Evolutionary conservation across 2,888 invertebrate species (phyloP), one percentile per base, ranked within the genome.

Genomic region (Stratiomys singularior): DNA sequence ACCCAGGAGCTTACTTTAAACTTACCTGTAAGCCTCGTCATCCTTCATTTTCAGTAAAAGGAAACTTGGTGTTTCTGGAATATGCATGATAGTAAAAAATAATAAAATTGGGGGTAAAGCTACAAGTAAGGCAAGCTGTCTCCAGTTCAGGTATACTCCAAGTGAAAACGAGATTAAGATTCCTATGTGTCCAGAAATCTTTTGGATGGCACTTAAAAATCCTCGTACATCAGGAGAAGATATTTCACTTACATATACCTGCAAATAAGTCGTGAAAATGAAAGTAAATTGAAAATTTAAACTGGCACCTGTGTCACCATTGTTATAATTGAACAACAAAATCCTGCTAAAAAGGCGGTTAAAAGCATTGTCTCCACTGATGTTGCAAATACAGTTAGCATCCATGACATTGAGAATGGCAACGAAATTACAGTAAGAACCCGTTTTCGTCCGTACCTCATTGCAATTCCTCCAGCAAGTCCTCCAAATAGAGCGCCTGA

Each of bases 181-280:
- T 30, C 97, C 97, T 44, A 94, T 90, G 85, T 96, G 95, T 21
- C 95, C 93, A 80, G 93, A 93, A 81, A 96, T 92, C 87, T 97
- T 97, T 80, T 95, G 90, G 79, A 96, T 91, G 4, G 96, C 94
- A 84, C 96, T 96, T 77, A 97, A 89, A 81, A 94, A 93, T 28
- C 96, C 97, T 30, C 97, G 90, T 81, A 96, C 93, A 80, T 94
- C 93, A 1, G 95, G 94, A 25, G 95, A 93, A 28, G 96, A 93
- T 83, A 96, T 95, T 88, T 97, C 97, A 84, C 95, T 95, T 83
- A 97, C 93, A 89, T 96, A 97, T 23, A 96, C 94, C 92, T 90
- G 90, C 21, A 77, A 67, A n/a, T 9, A 64, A 44, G 46, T 25
- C 25, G 30, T 44, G 1, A 46, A 13, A 25, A 46, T 11, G n/a